A percentile compares a stretch with the other conserved stretches of the same genome.
Conservation (phyloP, 2,797 vertebrate genomes). For the Falco naumanni region DNA sequence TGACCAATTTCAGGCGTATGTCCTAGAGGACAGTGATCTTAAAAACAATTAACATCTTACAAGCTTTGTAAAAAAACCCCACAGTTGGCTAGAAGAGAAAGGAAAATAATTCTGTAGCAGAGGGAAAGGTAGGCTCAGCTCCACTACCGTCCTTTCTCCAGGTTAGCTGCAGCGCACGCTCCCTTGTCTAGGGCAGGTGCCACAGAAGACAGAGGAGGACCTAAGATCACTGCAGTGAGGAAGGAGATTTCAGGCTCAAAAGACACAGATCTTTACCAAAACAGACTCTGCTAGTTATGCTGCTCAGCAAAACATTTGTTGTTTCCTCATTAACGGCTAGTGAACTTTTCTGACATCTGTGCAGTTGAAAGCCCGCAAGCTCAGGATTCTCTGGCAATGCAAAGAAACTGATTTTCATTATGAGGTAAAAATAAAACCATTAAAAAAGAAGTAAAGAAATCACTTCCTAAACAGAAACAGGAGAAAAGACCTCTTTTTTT, state of each 20-base stretch:
- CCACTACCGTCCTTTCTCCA: neutral
- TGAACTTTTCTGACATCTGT: neutral
- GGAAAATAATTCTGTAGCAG: neutral
- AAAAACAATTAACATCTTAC: neutral
- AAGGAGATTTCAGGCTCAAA: neutral
- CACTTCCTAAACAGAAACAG: constrained; percentile 43
- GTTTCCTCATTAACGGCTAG: neutral
- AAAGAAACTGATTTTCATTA: neutral
- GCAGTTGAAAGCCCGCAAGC: neutral
- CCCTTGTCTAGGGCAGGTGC: neutral
- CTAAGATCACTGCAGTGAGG: neutral
- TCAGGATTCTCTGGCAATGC: neutral
- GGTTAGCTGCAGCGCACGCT: neutral
- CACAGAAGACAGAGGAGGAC: neutral
- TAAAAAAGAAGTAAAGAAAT: constrained; percentile 28
- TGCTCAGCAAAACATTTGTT: neutral
- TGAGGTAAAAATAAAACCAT: constrained; percentile 36
- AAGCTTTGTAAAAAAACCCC: neutral
- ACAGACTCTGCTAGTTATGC: neutral
- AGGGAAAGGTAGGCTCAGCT: neutral
- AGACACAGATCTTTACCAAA: neutral
- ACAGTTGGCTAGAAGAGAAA: neutral
- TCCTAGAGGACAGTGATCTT: neutral
- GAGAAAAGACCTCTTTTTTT: neutral
- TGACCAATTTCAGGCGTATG: neutral